These are phyloP conservation scores for Megalonaias nervosa DNA, from an alignment of 1,140 invertebrate species.

Conservation along the genomic window DNA sequence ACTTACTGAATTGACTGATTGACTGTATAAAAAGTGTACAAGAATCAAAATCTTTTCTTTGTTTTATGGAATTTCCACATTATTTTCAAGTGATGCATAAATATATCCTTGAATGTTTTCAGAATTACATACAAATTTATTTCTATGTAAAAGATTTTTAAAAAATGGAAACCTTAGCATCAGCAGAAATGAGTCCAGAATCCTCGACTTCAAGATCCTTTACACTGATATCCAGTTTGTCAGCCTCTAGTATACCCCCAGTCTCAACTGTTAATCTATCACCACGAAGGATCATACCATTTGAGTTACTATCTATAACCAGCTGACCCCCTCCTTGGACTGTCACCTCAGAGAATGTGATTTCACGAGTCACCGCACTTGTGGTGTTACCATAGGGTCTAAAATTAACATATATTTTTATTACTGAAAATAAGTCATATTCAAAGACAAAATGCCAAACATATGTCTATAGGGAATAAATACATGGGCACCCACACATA, in stretches of 20 bases:
- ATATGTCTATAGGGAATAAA: too few relatives aligned
- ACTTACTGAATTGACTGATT: too few relatives aligned
- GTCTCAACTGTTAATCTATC: slow-evolving; percentile 49
- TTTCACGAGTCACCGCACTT: slow-evolving; percentile 29
- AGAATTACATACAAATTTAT: too few relatives aligned
- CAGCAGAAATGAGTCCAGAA: slow-evolving; percentile 44
- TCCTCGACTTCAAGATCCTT: slow-evolving; percentile 45
- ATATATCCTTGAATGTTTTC: too few relatives aligned
- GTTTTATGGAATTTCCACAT: too few relatives aligned
- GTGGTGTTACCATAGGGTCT: slow-evolving; percentile 42
- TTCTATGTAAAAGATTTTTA: too few relatives aligned
- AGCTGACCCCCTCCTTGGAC: slow-evolving; percentile 55
- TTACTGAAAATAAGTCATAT: too few relatives aligned
- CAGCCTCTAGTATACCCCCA: slow-evolving; percentile 47
- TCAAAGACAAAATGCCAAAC: too few relatives aligned
- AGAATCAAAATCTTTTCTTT: too few relatives aligned
- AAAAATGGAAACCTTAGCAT: slow-evolving; percentile 42
- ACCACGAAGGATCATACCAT: slow-evolving; percentile 48
- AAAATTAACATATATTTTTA: slow-evolving; percentile 10
- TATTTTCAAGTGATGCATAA: too few relatives aligned
- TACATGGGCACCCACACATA: too few relatives aligned
- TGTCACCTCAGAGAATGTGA: slow-evolving; percentile 47
- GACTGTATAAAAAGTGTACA: too few relatives aligned
- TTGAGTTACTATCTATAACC: slow-evolving; percentile 41
- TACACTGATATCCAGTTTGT: slow-evolving; percentile 46